A percentile compares a stretch with the other conserved stretches of the same genome.
Evolutionary conservation across 2,888 invertebrate species (phyloP).

Genomic region (Cyaniris semiargus): DNA sequence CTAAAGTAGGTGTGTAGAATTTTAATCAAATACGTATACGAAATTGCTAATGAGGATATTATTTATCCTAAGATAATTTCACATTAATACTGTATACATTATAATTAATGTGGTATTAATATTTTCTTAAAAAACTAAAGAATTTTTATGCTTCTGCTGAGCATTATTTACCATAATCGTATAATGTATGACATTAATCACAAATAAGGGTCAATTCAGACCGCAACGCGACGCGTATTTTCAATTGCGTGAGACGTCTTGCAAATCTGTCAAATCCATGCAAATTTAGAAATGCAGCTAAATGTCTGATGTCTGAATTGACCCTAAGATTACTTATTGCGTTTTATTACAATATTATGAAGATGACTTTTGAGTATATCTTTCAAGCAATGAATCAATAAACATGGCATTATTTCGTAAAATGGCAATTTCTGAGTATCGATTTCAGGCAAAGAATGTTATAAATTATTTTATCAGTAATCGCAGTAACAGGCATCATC

Average conservation of each 20-base stretch:
- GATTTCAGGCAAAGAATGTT: not conserved
- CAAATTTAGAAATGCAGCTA: too few relatives aligned
- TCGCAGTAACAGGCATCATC: constrained; percentile 91
- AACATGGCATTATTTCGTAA: not conserved
- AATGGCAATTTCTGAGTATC: not conserved
- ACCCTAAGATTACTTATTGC: not conserved
- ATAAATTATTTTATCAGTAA: constrained; percentile 59
- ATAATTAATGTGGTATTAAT: not conserved
- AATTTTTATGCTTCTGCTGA: constrained; percentile 14
- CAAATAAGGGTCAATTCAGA: not conserved
- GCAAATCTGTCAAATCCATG: too few relatives aligned
- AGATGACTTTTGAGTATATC: not conserved
- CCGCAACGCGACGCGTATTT: too few relatives aligned
- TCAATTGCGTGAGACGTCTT: too few relatives aligned
- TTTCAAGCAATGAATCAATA: not conserved
- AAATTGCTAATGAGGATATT: not conserved
- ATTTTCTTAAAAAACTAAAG: not conserved
- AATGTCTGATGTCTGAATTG: too few relatives aligned
- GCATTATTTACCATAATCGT: not conserved
- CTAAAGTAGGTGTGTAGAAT: not conserved
- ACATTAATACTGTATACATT: not conserved
- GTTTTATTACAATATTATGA: not conserved
- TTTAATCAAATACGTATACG: not conserved
- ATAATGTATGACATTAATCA: not conserved
- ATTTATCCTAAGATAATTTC: not conserved